A percentile compares a stretch with the other conserved stretches of the same genome.
These are phyloP conservation scores for Ptychadena robeensis DNA, from an alignment of 2,797 vertebrate species.

Conservation along the genomic window DNA sequence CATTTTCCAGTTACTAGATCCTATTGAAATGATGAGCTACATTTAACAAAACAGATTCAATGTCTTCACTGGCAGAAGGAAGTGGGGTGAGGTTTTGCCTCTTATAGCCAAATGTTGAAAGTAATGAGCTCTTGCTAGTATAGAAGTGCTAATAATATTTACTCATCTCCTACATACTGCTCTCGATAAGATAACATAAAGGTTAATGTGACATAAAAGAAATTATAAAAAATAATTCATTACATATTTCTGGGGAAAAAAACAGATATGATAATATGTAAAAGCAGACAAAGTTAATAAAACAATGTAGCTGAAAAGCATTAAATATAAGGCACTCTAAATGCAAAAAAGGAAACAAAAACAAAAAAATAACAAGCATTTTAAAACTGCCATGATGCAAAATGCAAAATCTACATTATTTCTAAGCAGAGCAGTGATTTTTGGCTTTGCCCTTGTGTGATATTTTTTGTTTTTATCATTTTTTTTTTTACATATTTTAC, in stretches of 20 bases:
- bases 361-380: constrained; percentile 74
- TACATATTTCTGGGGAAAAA: constrained; percentile 15
- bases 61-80: neutral
- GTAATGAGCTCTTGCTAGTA: constrained; percentile 6
- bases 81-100: constrained; percentile 65
- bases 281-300: constrained; percentile 75
- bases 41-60: neutral
- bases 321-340: constrained; percentile 99
- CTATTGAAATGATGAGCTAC: neutral
- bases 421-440: constrained; percentile 76
- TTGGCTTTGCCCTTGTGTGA: constrained; percentile 78
- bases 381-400: constrained; percentile 73
- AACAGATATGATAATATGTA: constrained; percentile 65
- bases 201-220: constrained; percentile 24
- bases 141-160: constrained; percentile 45
- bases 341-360: constrained; percentile 88
- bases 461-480: constrained; percentile 54
- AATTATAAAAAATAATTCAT: constrained; percentile 1
- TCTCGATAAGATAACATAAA: constrained; percentile 34
- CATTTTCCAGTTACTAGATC: neutral
- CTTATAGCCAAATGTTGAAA: neutral
- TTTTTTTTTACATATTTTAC: constrained; percentile 70
- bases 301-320: constrained; percentile 87
- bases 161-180: constrained; percentile 38
- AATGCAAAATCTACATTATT: constrained; percentile 68